phyloP scores from a whole-genome alignment of 1,140 invertebrate genomes.

The Diachasmimorpha longicaudata region DNA sequence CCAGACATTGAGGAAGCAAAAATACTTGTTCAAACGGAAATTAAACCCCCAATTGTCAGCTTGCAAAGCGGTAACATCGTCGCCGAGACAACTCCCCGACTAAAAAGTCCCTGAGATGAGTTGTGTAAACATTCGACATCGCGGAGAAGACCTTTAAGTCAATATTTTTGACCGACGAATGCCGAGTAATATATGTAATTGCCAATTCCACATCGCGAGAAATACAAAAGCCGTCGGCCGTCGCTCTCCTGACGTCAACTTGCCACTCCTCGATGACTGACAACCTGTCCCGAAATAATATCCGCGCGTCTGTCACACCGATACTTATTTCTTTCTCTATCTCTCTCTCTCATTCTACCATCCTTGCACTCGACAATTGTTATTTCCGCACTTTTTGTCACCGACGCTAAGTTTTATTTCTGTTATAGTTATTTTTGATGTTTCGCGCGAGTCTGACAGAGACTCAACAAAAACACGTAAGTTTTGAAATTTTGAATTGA shows the following conservation, averaged over 20 bases:
- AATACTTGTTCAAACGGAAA: too few species aligned
- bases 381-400: background rate
- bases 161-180: background rate
- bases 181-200: background rate
- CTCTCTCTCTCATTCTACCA: background rate
- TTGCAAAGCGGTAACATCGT: too few species aligned
- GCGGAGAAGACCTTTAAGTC: too few species aligned
- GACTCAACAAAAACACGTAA: background rate
- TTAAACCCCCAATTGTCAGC: too few species aligned
- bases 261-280: slow-evolving; percentile 50
- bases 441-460: background rate
- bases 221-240: background rate
- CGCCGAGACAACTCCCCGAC: too few species aligned
- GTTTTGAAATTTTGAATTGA: slow-evolving; percentile 5
- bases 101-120: too few species aligned
- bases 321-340: background rate
- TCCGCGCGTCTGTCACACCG: slow-evolving; percentile 31
- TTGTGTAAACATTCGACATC: too few species aligned
- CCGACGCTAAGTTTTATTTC: slow-evolving; percentile 6
- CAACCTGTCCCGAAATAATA: slow-evolving; percentile 45
- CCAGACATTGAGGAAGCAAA: too few species aligned
- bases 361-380: background rate
- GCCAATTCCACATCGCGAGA: background rate
- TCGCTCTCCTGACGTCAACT: slow-evolving; percentile 16
- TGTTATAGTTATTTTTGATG: slow-evolving; percentile 8